These are phyloP conservation scores for Drosophila putrida DNA, from an alignment of 2,888 invertebrate genomes.

Conservation along the genomic window DNA sequence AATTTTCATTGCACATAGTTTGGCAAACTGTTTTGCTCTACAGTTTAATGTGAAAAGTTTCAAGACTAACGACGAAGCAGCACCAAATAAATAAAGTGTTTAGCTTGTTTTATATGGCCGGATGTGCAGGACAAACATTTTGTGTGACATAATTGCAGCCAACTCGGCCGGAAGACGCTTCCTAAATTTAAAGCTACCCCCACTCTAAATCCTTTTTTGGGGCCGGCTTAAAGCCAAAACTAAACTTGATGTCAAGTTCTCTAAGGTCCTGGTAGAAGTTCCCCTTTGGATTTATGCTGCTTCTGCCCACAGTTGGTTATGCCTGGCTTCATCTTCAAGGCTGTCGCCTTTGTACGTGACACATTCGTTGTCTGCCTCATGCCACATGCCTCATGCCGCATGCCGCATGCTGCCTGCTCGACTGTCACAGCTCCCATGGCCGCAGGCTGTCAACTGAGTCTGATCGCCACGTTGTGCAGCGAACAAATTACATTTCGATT, in stretches of 20 bases:
- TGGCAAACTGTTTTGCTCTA: slow-evolving; percentile 53
- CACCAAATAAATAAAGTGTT: slow-evolving; percentile 74
- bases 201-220: not conserved
- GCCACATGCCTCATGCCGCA: slow-evolving; percentile 8
- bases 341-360: slow-evolving; percentile 51
- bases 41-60: slow-evolving; percentile 75
- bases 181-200: slow-evolving; percentile 28
- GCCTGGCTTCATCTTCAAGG: slow-evolving; percentile 35
- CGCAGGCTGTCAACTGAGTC: slow-evolving; percentile 66
- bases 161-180: slow-evolving; percentile 33
- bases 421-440: slow-evolving; percentile 58
- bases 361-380: slow-evolving; percentile 35
- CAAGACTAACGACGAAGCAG: slow-evolving; percentile 61
- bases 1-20: slow-evolving; percentile 71
- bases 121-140: slow-evolving; percentile 52
- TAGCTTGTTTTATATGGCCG: slow-evolving; percentile 65
- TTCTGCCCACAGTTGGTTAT: slow-evolving; percentile 14
- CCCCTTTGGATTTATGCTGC: slow-evolving; percentile 29
- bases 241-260: not conserved
- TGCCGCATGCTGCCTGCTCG: slow-evolving; percentile 2
- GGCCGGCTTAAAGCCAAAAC: slow-evolving; percentile 29
- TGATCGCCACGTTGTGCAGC: slow-evolving; percentile 60
- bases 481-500: slow-evolving; percentile 77
- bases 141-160: slow-evolving; percentile 65
- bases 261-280: slow-evolving; percentile 8